Evolutionary conservation across 2,888 invertebrate genomes (phyloP).

Genomic region (Charanyca ferruginea): DNA sequence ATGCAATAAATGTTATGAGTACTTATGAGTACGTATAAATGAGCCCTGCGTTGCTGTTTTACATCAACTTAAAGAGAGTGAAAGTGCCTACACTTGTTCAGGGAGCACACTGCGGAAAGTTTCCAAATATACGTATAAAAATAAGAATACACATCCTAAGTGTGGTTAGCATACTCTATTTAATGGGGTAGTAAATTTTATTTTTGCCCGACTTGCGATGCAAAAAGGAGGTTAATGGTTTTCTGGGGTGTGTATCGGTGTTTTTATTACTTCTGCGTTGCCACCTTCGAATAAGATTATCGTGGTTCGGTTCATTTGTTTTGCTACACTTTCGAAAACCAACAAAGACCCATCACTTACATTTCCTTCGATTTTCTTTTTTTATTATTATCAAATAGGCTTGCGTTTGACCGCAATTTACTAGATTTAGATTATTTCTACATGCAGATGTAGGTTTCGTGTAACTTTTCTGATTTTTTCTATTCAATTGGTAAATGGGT

Average conservation of each 20-base stretch:
- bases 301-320: neutral
- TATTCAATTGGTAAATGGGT: too few species aligned
- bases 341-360: too few species aligned
- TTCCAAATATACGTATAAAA: constrained; percentile 39
- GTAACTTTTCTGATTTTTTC: too few species aligned
- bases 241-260: constrained; percentile 32
- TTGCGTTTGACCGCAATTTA: too few species aligned
- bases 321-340: neutral
- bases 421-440: too few species aligned
- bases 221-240: constrained; percentile 55
- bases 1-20: too few species aligned
- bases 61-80: constrained; percentile 18
- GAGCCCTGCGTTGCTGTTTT: neutral
- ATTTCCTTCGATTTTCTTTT: too few species aligned
- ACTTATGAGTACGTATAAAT: neutral
- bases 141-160: constrained; percentile 28
- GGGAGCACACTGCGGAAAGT: constrained; percentile 26
- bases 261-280: constrained; percentile 42
- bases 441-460: too few species aligned
- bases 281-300: constrained; percentile 17
- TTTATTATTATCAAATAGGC: too few species aligned
- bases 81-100: constrained; percentile 7
- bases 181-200: constrained; percentile 58
- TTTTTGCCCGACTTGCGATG: constrained; percentile 47
- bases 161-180: constrained; percentile 36